Evolutionary conservation across 1,140 invertebrate species (phyloP).

Genomic region (Pristionchus pacificus): DNA sequence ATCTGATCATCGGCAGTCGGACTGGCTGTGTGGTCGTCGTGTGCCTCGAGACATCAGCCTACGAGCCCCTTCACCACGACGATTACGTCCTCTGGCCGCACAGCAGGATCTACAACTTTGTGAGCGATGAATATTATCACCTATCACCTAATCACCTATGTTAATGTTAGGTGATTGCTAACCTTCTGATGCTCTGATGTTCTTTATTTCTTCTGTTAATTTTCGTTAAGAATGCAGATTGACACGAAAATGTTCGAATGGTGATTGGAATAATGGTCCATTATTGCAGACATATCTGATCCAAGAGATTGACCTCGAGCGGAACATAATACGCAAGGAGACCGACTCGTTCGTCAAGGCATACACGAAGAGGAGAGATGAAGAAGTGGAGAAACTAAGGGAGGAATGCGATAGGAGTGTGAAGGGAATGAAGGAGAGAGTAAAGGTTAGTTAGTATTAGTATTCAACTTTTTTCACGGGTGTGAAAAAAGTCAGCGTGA

Average conservation of each 20-base stretch:
- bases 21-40: neutral
- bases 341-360: neutral
- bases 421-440: neutral
- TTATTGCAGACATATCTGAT: neutral
- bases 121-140: neutral
- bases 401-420: neutral
- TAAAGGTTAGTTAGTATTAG: too few relatives aligned
- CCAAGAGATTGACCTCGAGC: neutral
- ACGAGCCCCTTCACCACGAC: neutral
- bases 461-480: too few relatives aligned
- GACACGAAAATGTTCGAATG: too few relatives aligned
- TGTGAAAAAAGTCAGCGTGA: too few relatives aligned
- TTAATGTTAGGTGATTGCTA: too few relatives aligned
- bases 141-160: too few relatives aligned
- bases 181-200: too few relatives aligned
- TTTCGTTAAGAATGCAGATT: too few relatives aligned
- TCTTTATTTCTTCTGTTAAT: too few relatives aligned
- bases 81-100: neutral
- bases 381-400: neutral
- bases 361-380: neutral
- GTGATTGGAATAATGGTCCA: neutral
- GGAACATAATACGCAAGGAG: neutral
- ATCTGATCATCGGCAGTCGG: neutral
- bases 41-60: neutral
- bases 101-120: neutral